Evolutionary conservation across 2,797 vertebrate species (phyloP), one percentile per base, ranked within the genome.

Genomic region (Glossophaga mutica): DNA sequence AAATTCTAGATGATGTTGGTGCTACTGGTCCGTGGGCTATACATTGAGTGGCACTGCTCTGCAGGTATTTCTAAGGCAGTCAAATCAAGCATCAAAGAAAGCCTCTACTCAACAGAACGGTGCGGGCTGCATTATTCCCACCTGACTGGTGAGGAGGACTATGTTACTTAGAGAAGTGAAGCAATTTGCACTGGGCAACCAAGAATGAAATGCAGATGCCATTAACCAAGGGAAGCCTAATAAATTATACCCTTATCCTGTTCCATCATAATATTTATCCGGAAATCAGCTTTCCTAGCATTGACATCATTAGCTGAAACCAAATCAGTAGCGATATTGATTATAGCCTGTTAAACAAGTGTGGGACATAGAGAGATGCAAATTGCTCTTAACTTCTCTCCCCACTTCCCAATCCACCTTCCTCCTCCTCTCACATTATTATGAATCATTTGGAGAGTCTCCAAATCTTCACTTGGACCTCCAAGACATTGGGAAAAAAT

Each of bases 381-480:
- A 55, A 55, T 39, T 0, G 0, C 42, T 67, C 46, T 29, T 92
- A 74, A n/a, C 5, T 9, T 77, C 1, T 3, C 52, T 21, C 9
- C 4, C 34, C 8, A 6, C 19, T 57, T 12, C 29, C 26, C 24
- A 5, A 29, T 19, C n/a, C 14, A 4, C 21, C 50, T 37, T 22
- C 74, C 96, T 97, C 39, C 19, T 94, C 18, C 71, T 68, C 48
- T 93, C 14, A 24, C 7, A 1, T 81, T 70, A 19, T 67, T 97
- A 4, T 87, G 37, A 76, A 4, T 12, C 24, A 0, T 12, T 87
- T 90, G 76, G 29, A 39, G 88, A 37, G 26, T 90, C 88, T 74
- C 26, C 85, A 93, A 16, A 76, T 39, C 32, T 67, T 88, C 74
- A 84, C 14, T 74, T 48, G 22, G 44, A 74, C 32, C 29, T 92